These are phyloP conservation scores for Calameuta filiformis DNA, from an alignment of 2,888 invertebrate species.

Conservation along the genomic window DNA sequence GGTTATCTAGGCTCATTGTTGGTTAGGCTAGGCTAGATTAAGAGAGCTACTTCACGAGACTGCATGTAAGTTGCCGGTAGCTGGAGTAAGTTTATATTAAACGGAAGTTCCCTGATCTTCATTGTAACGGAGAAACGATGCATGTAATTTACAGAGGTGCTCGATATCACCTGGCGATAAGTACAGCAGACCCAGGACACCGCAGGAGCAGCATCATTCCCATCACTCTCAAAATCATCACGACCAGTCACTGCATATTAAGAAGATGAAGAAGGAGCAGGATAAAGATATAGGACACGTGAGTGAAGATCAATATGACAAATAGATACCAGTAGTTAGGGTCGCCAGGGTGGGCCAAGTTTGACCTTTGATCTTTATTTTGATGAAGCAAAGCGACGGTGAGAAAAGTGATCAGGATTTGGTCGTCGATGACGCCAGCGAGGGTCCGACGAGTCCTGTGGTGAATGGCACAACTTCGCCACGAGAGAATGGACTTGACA, in stretches of 20 bases:
- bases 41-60: neutral
- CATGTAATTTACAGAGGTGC: constrained; percentile 74
- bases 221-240: constrained; percentile 69
- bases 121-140: neutral
- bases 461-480: constrained; percentile 86
- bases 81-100: neutral
- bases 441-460: constrained; percentile 89
- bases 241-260: constrained; percentile 63
- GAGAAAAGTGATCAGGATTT: constrained; percentile 92
- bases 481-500: constrained; percentile 86
- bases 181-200: constrained; percentile 80
- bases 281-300: constrained; percentile 86
- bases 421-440: constrained; percentile 94
- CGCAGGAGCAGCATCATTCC: constrained; percentile 73
- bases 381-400: constrained; percentile 75
- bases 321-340: neutral
- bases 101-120: neutral
- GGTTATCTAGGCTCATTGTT: neutral
- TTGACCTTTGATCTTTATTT: neutral
- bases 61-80: neutral
- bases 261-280: constrained; percentile 81
- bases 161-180: constrained; percentile 90
- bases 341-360: neutral
- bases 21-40: neutral
- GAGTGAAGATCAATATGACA: constrained; percentile 64